These are phyloP conservation scores for Brachyalestes nurse DNA, from an alignment of 2,797 vertebrate species.

Conservation along the genomic window DNA sequence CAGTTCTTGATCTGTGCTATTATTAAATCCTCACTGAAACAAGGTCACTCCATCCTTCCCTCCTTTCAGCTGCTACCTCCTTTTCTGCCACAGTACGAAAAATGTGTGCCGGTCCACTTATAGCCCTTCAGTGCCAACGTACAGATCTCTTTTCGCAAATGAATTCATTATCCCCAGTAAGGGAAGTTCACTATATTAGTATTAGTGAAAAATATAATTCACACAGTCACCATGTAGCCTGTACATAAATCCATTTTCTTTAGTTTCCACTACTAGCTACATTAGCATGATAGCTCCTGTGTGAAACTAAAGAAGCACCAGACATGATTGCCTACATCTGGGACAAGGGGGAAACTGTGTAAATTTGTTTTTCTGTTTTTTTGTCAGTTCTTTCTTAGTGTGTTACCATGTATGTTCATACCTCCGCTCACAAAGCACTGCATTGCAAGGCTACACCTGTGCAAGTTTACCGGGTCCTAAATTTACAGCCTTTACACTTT, in stretches of 20 bases:
- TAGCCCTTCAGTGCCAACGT: background rate
- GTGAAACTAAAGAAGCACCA: too few species aligned
- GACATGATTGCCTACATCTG: too few species aligned
- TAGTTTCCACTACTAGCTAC: too few species aligned
- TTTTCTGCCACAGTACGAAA: conserved; percentile 59
- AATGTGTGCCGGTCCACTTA: background rate
- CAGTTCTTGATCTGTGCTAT: conserved; percentile 77
- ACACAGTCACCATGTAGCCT: too few species aligned
- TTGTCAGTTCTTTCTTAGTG: too few species aligned
- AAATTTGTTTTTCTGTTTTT: too few species aligned
- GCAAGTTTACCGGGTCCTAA: background rate
- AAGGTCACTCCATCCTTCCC: conserved; percentile 76
- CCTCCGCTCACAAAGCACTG: too few species aligned
- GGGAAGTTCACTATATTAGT: too few species aligned
- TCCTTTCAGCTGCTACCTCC: conserved; percentile 70
- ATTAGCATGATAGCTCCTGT: too few species aligned
- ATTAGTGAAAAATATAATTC: background rate
- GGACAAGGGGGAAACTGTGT: too few species aligned
- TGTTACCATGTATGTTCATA: too few species aligned
- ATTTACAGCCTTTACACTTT: background rate
- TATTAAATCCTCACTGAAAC: conserved; percentile 79
- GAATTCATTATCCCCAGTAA: background rate
- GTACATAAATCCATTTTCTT: too few species aligned
- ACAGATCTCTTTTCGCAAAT: background rate
- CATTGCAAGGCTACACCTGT: background rate